phyloP scores from a whole-genome alignment of 2,888 invertebrate genomes.

The Lampropteryx suffumata region DNA sequence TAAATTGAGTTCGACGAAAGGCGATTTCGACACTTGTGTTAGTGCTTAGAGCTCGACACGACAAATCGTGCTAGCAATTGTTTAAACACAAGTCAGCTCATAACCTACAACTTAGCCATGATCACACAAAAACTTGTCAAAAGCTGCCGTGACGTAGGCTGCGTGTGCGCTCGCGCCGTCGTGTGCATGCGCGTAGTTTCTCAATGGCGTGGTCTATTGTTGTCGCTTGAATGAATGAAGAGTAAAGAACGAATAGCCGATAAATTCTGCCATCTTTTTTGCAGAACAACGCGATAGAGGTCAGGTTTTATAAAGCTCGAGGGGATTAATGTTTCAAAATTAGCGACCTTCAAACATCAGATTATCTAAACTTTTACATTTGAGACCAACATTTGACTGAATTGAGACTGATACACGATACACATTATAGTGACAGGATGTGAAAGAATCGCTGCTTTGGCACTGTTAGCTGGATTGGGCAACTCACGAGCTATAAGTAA shows the following conservation, averaged over 20 bases:
- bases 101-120: slow-evolving; percentile 18
- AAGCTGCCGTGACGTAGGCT: not conserved
- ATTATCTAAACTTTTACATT: slow-evolving; percentile 73
- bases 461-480: slow-evolving; percentile 51
- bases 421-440: slow-evolving; percentile 61
- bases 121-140: slow-evolving; percentile 13
- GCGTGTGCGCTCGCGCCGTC: not conserved
- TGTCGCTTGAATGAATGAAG: not conserved
- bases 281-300: slow-evolving; percentile 27
- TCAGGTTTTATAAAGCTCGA: slow-evolving; percentile 56
- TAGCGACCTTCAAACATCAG: slow-evolving; percentile 65
- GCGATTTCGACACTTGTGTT: slow-evolving; percentile 49
- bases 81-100: slow-evolving; percentile 34
- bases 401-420: slow-evolving; percentile 50
- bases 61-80: slow-evolving; percentile 45
- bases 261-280: slow-evolving; percentile 1
- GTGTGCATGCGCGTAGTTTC: not conserved
- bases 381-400: slow-evolving; percentile 50
- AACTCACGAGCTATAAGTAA: slow-evolving; percentile 36
- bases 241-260: not conserved
- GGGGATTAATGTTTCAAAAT: slow-evolving; percentile 68
- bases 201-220: not conserved
- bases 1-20: slow-evolving; percentile 60
- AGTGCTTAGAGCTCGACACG: slow-evolving; percentile 46
- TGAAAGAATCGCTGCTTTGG: slow-evolving; percentile 39